Evolutionary conservation across 2,888 invertebrate genomes (phyloP).

Genomic region (Xestia c-nigrum): DNA sequence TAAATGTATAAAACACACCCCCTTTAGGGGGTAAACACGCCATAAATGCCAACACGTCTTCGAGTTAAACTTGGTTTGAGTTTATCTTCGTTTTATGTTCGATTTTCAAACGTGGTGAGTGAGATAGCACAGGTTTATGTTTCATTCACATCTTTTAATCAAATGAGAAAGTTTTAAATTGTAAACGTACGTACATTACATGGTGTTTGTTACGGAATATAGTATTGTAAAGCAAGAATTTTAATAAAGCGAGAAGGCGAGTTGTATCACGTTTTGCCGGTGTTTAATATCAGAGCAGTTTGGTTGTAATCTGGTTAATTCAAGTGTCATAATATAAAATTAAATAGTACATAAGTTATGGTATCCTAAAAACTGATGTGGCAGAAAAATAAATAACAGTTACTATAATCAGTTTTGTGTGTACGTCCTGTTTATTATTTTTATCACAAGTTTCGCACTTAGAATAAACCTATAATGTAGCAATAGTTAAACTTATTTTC

Average conservation of each 20-base stretch:
- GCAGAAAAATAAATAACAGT: no score
- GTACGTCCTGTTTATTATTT: no score
- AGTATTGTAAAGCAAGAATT: not conserved
- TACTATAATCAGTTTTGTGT: not conserved
- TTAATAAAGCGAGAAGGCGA: not conserved
- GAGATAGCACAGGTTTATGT: conserved; percentile 9
- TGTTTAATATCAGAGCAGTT: not conserved
- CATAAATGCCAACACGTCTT: conserved; percentile 44
- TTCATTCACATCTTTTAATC: conserved; percentile 17
- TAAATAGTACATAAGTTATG: no score
- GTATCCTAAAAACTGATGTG: no score
- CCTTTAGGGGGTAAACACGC: conserved; percentile 14
- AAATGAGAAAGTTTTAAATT: conserved; percentile 1
- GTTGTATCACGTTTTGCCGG: not conserved
- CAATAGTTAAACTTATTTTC: not conserved
- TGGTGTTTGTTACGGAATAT: not conserved
- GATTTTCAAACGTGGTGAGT: conserved; percentile 11
- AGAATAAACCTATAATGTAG: not conserved
- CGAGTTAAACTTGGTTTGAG: conserved; percentile 23
- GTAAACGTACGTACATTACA: not conserved
- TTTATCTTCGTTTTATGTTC: conserved; percentile 22
- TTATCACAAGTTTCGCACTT: no score
- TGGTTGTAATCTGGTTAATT: not conserved
- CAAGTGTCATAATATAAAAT: not conserved
- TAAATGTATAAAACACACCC: conserved; percentile 51